phyloP scores from a whole-genome alignment of 1,140 invertebrate genomes.

The Maconellicoccus hirsutus region DNA sequence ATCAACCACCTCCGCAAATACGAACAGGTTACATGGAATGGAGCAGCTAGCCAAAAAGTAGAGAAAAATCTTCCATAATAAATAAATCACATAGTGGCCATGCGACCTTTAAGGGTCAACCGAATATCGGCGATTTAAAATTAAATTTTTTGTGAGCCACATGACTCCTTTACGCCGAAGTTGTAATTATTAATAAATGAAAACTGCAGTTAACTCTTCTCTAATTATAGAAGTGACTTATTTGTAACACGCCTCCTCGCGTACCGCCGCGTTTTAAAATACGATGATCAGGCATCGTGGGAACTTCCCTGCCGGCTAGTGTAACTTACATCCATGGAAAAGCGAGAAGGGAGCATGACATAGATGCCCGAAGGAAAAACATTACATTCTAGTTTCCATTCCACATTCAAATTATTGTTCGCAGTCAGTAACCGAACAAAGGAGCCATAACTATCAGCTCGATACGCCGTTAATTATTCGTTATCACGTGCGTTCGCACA shows the following conservation, averaged over 20 bases:
- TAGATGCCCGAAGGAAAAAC: not conserved
- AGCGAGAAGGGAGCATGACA: not conserved
- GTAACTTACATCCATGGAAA: not conserved
- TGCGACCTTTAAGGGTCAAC: not conserved
- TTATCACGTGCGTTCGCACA: too few relatives aligned
- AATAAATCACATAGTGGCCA: not conserved
- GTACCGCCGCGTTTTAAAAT: not conserved
- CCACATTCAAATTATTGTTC: not conserved
- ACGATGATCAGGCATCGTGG: not conserved
- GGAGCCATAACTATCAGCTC: not conserved
- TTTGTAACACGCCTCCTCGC: conserved; percentile 6
- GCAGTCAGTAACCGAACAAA: not conserved
- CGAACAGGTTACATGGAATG: not conserved
- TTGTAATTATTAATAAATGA: conserved; percentile 10
- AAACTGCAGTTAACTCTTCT: not conserved
- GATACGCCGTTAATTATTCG: too few relatives aligned
- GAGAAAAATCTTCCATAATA: not conserved
- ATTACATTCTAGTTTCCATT: not conserved
- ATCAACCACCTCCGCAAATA: not conserved
- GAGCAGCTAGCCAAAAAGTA: too few relatives aligned
- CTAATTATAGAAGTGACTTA: conserved; percentile 9
- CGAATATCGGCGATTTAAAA: not conserved
- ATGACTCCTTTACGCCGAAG: not conserved
- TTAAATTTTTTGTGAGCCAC: not conserved
- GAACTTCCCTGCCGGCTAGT: not conserved